A percentile compares a stretch with the other conserved stretches of the same genome.
Evolutionary conservation across 2,797 vertebrate genomes (phyloP).

Genomic region (Coregonus sp.): DNA sequence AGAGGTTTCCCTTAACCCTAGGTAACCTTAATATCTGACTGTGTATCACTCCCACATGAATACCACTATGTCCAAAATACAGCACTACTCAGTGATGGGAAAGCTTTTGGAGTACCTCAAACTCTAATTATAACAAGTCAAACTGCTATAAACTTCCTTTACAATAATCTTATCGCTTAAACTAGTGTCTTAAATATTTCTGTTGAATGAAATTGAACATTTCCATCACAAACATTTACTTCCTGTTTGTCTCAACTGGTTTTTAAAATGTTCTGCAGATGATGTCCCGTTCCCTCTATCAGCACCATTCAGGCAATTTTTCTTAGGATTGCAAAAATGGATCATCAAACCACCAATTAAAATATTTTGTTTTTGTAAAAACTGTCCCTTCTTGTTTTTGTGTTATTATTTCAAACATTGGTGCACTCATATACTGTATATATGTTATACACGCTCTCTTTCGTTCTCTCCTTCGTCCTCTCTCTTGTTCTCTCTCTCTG

Average conservation of each 20-base stretch:
- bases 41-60: slow-evolving; percentile 12
- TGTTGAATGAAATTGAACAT: slow-evolving; percentile 58
- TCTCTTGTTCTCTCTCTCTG: background rate
- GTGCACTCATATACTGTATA: background rate
- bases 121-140: slow-evolving; percentile 2
- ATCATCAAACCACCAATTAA: slow-evolving; percentile 81
- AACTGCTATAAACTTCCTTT: slow-evolving; percentile 36
- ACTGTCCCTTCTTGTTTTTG: slow-evolving; percentile 21
- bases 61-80: background rate
- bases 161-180: slow-evolving; percentile 48
- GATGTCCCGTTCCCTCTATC: slow-evolving; percentile 60
- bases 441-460: too few species aligned
- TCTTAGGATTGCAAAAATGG: slow-evolving; percentile 75
- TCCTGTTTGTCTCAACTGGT: slow-evolving; percentile 39
- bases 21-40: slow-evolving; percentile 31
- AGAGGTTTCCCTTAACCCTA: slow-evolving; percentile 33
- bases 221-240: slow-evolving; percentile 30
- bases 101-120: slow-evolving; percentile 38
- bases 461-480: too few species aligned
- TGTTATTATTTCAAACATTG: slow-evolving; percentile 27
- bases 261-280: slow-evolving; percentile 48
- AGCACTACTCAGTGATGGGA: background rate
- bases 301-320: slow-evolving; percentile 65
- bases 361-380: slow-evolving; percentile 79
- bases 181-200: slow-evolving; percentile 52